Percentiles rank a stretch among this genome's conserved stretches.
Evolutionary conservation across 2,113 vertebrate species (phyloP).

Genomic region (Hippotragus niger): DNA sequence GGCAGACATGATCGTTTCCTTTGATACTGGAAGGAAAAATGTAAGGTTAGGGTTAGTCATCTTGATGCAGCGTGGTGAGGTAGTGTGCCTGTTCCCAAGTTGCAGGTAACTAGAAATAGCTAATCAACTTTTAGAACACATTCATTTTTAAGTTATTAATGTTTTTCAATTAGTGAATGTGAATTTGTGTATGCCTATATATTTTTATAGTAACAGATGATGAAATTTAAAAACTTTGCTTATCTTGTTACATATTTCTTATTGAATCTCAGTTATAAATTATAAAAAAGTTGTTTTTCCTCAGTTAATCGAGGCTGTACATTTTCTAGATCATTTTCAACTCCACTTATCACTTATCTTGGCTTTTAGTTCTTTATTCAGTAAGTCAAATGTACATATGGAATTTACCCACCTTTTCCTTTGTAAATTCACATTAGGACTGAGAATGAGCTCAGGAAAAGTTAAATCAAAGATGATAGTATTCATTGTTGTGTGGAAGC

Average conservation of each 20-base stretch:
- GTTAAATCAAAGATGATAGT: neutral
- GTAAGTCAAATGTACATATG: neutral
- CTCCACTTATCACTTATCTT: neutral
- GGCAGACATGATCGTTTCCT: neutral
- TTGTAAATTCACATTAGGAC: neutral
- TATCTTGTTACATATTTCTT: neutral
- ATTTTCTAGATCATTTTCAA: slow-evolving; percentile 4
- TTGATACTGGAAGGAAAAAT: neutral
- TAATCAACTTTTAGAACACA: neutral
- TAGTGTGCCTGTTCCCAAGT: neutral
- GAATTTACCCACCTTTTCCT: neutral
- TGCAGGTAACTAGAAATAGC: neutral
- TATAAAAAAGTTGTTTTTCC: neutral
- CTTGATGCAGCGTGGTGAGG: neutral
- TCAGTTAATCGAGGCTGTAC: slow-evolving; percentile 1
- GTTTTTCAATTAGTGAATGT: neutral
- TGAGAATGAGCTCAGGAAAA: slow-evolving; percentile 36
- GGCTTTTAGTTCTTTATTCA: neutral
- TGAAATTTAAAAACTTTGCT: neutral
- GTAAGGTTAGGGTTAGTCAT: neutral
- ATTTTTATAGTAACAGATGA: neutral
- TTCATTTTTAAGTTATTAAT: slow-evolving; percentile 20
- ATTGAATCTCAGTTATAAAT: neutral
- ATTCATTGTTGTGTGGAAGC: neutral
- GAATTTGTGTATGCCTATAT: neutral